Percentiles rank a stretch among this genome's conserved stretches.
These are phyloP conservation scores for Hippocampus guttulatus DNA, from an alignment of 2,113 vertebrate species.

Conservation along the genomic window DNA sequence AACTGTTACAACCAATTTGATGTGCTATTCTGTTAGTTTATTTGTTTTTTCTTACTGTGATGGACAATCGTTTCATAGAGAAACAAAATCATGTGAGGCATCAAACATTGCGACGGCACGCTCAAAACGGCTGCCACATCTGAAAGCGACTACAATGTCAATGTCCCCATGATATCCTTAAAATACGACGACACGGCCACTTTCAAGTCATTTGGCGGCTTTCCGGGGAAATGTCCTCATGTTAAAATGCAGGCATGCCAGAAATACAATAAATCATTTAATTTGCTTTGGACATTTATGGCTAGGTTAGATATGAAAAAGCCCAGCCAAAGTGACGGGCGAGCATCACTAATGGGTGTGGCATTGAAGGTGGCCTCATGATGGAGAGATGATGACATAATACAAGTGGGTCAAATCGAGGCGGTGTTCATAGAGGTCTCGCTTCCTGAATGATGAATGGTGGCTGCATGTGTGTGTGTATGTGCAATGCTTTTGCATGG, in stretches of 20 bases:
- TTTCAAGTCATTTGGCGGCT: constrained; percentile 35
- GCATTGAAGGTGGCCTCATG: constrained; percentile 38
- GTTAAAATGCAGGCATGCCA: constrained; percentile 31
- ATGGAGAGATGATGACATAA: constrained; percentile 46
- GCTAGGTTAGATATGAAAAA: constrained; percentile 56
- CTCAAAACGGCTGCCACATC: neutral
- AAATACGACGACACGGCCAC: constrained; percentile 6
- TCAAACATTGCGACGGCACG: neutral
- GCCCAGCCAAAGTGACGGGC: constrained; percentile 34
- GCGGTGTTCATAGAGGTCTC: neutral
- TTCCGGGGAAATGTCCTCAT: constrained; percentile 34
- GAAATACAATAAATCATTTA: constrained; percentile 48
- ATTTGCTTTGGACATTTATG: constrained; percentile 45
- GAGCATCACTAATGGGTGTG: constrained; percentile 56
- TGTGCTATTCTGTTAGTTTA: neutral
- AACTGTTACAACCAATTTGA: neutral
- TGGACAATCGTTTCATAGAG: constrained; percentile 8
- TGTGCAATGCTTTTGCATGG: neutral
- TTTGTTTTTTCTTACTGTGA: constrained; percentile 5
- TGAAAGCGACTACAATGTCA: constrained; percentile 9
- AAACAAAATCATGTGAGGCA: constrained; percentile 2
- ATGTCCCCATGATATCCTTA: neutral
- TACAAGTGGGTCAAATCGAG: neutral
- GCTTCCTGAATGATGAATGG: neutral
- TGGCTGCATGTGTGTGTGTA: neutral